Base-by-base conservation (phyloP, 2,888 invertebrate species). In the Clitarchus hookeri region DNA sequence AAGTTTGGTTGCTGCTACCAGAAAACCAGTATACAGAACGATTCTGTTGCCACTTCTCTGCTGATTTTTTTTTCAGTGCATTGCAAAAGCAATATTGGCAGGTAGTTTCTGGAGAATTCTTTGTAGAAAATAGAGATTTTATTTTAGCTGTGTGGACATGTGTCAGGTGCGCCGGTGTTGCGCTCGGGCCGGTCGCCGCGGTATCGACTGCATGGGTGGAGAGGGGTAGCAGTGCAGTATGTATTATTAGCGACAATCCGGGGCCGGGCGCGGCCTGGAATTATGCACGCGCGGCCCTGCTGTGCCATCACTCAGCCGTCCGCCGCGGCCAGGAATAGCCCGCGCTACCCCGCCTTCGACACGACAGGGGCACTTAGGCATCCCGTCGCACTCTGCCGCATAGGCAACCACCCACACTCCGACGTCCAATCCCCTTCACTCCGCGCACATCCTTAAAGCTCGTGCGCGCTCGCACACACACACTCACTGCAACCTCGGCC, bases 211-310 rank as follows among this genome's bases (percentile, higher is more conserved):
- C 65, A 65, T 6, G 6, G 19, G 65, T 11, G 65, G n/a, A 19
- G 16, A 23, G 65, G n/a, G n/a, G 65, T 6, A n/a, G 65, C 16
- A n/a, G 65, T 65, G 23, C 65, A 23, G 65, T 65, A n/a, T 65
- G 65, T 65, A 65, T 65, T 65, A 65, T 65, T 65, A 65, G 65
- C 65, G 65, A 65, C 65, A 65, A 65, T 65, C 65, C 65, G n/a
- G 65, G 65, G 65, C 65, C 65, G 65, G 65, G 65, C 65, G 65
- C 65, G 65, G 65, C 65, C 65, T 65, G 65, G 65, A 65, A 65
- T 65, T 65, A 65, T 65, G 65, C 65, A 65, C 65, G 65, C 65
- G 19, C 13, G n/a, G 65, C 65, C 8, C 65, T 19, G 65, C 65
- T 65, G 65, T 65, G 65, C 65, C 65, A 65, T 65, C 65, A 65